Evolutionary conservation across 1,140 invertebrate species (phyloP).

Genomic region (Cydia splendana): DNA sequence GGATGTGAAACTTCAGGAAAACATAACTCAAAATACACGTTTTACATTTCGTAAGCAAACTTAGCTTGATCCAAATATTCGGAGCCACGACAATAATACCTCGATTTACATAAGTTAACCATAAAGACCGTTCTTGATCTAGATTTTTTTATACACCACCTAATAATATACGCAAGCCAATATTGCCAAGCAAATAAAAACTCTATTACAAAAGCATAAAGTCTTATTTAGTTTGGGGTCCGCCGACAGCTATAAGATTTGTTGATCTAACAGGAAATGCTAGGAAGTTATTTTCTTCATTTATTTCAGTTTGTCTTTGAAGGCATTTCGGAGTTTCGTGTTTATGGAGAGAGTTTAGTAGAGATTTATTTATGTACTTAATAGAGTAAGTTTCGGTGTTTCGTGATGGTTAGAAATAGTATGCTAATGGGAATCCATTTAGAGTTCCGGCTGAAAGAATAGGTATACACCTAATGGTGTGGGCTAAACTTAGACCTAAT

Average conservation of each 20-base stretch:
- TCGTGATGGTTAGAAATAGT: constrained; percentile 16
- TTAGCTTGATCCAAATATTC: neutral
- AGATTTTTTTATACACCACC: constrained; percentile 17
- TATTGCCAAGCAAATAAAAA: neutral
- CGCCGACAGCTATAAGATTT: neutral
- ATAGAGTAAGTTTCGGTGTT: constrained; percentile 6
- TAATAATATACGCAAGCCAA: no score
- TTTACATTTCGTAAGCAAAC: neutral
- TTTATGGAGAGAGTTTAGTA: neutral
- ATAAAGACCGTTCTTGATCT: constrained; percentile 28
- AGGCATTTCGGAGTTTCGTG: neutral
- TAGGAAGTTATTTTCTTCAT: neutral
- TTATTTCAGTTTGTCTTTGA: constrained; percentile 4
- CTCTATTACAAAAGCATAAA: neutral
- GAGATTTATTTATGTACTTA: neutral
- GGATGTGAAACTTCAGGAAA: neutral
- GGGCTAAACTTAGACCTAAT: neutral
- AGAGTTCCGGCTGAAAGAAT: neutral
- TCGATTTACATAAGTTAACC: constrained; percentile 20
- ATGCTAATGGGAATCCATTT: neutral
- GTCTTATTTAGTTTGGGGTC: neutral
- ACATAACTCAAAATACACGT: neutral
- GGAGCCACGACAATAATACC: neutral
- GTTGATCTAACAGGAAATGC: neutral
- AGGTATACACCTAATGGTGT: neutral